Evolutionary conservation across 2,888 invertebrate species (phyloP).

Genomic region (Opisthograptis luteolata): DNA sequence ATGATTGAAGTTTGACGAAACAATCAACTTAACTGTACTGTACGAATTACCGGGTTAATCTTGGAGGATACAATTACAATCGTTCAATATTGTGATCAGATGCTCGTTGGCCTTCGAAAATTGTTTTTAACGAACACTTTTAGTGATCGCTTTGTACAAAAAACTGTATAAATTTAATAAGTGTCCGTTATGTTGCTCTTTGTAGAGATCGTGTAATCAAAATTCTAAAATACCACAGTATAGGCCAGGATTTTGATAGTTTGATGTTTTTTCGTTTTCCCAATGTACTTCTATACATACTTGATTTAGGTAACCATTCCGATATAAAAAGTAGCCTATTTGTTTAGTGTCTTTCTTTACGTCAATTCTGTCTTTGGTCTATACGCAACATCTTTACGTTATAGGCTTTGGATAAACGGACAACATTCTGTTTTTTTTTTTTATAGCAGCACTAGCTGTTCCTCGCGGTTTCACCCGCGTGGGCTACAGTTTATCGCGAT

Average conservation of each 20-base stretch:
- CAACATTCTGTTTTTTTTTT: no score
- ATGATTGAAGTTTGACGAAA: not conserved
- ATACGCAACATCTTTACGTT: no score
- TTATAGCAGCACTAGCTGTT: no score
- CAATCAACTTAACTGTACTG: conserved; percentile 8
- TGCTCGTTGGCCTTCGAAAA: conserved; percentile 9
- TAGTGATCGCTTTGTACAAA: conserved; percentile 4
- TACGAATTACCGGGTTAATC: conserved; percentile 30
- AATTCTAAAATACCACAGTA: not conserved
- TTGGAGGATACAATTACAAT: conserved; percentile 40
- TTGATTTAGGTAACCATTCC: no score
- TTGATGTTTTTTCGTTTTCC: no score
- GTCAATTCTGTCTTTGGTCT: no score
- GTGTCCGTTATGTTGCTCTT: conserved; percentile 1
- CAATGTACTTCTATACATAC: no score
- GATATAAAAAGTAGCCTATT: no score
- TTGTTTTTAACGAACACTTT: conserved; percentile 21
- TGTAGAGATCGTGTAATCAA: conserved; percentile 8
- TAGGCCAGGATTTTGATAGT: not conserved
- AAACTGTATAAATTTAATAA: conserved; percentile 11
- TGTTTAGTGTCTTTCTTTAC: no score
- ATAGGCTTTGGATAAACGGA: no score
- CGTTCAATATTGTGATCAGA: conserved; percentile 28
- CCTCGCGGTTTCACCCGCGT: no score
- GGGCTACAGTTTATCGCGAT: no score